Evolutionary conservation across 2,113 vertebrate species (phyloP).

Genomic region (Pituophis catenifer): DNA sequence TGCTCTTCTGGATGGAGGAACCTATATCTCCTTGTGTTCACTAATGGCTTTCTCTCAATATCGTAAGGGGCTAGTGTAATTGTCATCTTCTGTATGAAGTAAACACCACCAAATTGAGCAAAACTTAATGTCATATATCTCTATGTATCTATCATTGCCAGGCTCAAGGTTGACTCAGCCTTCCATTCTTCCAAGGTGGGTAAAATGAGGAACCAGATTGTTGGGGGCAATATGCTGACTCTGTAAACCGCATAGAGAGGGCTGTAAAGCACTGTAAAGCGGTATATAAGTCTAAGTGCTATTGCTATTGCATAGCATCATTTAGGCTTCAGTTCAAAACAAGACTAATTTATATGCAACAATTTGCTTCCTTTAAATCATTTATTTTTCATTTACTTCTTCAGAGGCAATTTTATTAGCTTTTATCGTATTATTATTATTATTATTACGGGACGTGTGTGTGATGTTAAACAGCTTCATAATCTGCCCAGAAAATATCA

Average conservation of each 20-base stretch:
- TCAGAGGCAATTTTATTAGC: background rate
- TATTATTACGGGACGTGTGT: background rate
- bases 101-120: background rate
- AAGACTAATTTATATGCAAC: background rate
- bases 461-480: background rate
- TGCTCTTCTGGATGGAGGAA: background rate
- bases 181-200: no score
- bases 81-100: background rate
- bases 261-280: no score
- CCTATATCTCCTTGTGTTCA: background rate
- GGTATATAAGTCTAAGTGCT: no score
- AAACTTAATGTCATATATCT: background rate
- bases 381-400: background rate
- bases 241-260: no score
- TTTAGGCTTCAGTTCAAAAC: background rate
- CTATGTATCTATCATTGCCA: background rate
- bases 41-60: background rate
- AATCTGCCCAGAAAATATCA: background rate
- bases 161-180: no score
- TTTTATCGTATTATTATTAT: background rate
- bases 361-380: background rate
- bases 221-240: no score
- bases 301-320: background rate
- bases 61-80: background rate
- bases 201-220: no score